Evolutionary conservation across 2,113 vertebrate species (phyloP).

Genomic region (Pogonocichla stellata): DNA sequence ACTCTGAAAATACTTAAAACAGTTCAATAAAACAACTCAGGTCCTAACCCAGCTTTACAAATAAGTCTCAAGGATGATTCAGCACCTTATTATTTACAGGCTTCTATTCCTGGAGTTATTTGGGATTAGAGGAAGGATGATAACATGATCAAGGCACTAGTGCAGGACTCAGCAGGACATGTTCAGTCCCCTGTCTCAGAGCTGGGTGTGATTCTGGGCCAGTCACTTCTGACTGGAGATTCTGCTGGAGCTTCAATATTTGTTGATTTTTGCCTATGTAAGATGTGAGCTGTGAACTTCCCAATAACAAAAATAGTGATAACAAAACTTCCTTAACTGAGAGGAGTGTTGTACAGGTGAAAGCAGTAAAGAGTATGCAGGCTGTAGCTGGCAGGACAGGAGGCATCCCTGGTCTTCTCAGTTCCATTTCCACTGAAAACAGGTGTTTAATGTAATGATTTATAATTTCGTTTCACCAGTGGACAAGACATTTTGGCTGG

Average conservation of each 20-base stretch:
- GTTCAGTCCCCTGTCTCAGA: background rate
- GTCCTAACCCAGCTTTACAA: background rate
- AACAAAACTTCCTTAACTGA: background rate
- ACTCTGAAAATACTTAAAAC: background rate
- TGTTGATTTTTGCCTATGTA: background rate
- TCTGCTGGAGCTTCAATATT: background rate
- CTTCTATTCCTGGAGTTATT: conserved; percentile 35
- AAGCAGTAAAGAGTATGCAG: background rate
- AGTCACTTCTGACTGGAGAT: background rate
- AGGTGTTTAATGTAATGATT: background rate
- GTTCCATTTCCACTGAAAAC: background rate
- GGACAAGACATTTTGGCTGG: background rate
- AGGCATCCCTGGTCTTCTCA: background rate
- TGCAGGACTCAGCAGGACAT: background rate
- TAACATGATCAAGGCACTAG: background rate
- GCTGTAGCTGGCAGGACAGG: background rate
- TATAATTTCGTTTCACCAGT: background rate
- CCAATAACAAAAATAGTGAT: background rate
- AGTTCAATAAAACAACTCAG: background rate
- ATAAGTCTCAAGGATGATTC: background rate
- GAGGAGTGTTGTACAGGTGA: background rate
- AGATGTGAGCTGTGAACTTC: background rate
- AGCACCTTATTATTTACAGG: conserved; percentile 44
- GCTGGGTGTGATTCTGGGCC: background rate
- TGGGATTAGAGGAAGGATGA: background rate